Percentiles rank a stretch among this genome's conserved stretches.
Evolutionary conservation across 2,888 invertebrate species (phyloP).

Genomic region (Sycophila texana): DNA sequence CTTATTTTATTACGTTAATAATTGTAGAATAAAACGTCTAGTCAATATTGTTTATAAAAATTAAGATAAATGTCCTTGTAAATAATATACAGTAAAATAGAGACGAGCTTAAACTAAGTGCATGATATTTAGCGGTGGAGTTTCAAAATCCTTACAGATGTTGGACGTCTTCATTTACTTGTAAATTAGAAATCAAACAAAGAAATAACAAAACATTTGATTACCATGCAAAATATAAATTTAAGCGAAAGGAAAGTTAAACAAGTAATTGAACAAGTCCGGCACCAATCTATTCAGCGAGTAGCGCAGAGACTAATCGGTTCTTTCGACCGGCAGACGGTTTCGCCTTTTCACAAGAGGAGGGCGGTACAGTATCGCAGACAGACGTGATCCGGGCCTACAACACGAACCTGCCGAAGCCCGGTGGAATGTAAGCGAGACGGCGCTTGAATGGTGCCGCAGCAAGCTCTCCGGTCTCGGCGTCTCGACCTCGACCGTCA

Average conservation of each 20-base stretch:
- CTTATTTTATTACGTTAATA: background rate
- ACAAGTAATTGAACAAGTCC: too few relatives aligned
- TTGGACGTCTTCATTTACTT: slow-evolving; percentile 9
- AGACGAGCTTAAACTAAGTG: slow-evolving; percentile 29
- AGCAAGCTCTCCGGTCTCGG: slow-evolving; percentile 17
- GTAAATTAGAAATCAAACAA: too few relatives aligned
- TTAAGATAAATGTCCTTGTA: slow-evolving; percentile 1
- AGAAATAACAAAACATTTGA: too few relatives aligned
- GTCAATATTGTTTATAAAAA: background rate
- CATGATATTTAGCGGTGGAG: slow-evolving; percentile 32
- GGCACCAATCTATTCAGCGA: background rate
- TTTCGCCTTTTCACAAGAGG: slow-evolving; percentile 99
- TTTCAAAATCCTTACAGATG: slow-evolving; percentile 6
- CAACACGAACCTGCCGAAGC: slow-evolving; percentile 93
- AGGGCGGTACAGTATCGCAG: slow-evolving; percentile 96
- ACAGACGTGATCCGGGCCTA: slow-evolving; percentile 96
- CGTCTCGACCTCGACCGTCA: slow-evolving; percentile 33
- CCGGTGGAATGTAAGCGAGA: slow-evolving; percentile 81
- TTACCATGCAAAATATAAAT: too few relatives aligned
- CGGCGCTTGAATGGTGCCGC: slow-evolving; percentile 39
- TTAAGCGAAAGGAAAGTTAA: too few relatives aligned
- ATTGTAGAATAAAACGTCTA: slow-evolving; percentile 12
- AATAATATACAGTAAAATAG: slow-evolving; percentile 11
- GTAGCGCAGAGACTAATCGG: background rate
- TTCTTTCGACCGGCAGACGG: slow-evolving; percentile 83